phyloP scores from a whole-genome alignment of 1,140 invertebrate genomes.

The Zaprionus africanus region DNA sequence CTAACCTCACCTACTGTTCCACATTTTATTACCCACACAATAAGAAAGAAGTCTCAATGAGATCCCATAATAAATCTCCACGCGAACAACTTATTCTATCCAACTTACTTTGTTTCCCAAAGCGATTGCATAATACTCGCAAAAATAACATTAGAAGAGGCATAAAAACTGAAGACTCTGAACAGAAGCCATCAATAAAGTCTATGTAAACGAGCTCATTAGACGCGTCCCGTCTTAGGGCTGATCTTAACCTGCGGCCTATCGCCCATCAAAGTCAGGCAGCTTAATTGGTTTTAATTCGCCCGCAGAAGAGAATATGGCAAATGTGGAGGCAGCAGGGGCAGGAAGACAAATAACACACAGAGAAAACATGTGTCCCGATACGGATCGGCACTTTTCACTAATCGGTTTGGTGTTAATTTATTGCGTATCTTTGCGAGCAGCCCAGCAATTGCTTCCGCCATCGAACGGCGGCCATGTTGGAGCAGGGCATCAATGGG shows the following conservation, averaged over 20 bases:
- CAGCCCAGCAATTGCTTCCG: slow-evolving; percentile 63
- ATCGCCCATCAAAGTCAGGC: slow-evolving; percentile 48
- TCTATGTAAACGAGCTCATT: slow-evolving; percentile 56
- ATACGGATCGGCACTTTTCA: slow-evolving; percentile 77
- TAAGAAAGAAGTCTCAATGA: not conserved
- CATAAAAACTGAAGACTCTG: not conserved
- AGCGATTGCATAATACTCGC: not conserved
- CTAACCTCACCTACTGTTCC: not conserved
- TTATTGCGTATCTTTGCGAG: slow-evolving; percentile 70
- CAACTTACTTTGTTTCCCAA: not conserved
- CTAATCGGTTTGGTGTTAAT: slow-evolving; percentile 81
- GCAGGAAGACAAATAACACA: slow-evolving; percentile 4
- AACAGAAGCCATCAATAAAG: slow-evolving; percentile 47
- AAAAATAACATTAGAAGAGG: slow-evolving; percentile 44
- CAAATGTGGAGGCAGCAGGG: not conserved
- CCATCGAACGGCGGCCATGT: slow-evolving; percentile 58
- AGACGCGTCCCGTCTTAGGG: slow-evolving; percentile 3
- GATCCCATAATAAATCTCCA: not conserved
- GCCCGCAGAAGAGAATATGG: slow-evolving; percentile 24
- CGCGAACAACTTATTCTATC: not conserved
- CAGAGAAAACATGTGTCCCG: slow-evolving; percentile 62
- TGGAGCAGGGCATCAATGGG: slow-evolving; percentile 28
- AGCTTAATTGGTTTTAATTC: slow-evolving; percentile 74
- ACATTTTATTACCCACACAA: not conserved
- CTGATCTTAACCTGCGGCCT: slow-evolving; percentile 25